Conservation (phyloP, 1,140 invertebrate species). For the Nephila pilipes region DNA sequence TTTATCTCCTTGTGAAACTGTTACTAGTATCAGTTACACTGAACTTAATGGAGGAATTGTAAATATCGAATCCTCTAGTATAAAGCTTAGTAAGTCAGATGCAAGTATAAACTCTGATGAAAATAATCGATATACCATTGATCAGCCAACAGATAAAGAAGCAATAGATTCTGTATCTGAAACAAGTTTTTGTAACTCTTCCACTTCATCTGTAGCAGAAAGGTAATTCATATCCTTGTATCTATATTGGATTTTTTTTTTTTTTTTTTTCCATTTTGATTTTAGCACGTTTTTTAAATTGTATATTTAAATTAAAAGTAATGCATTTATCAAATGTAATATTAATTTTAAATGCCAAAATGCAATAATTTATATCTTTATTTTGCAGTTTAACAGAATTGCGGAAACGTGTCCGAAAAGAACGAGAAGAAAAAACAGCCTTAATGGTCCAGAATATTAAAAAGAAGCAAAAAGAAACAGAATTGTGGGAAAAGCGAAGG, state of each 20-base stretch:
- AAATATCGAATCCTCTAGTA: not conserved
- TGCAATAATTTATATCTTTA: slow-evolving; percentile 58
- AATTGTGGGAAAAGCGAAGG: slow-evolving; percentile 78
- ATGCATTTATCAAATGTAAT: too few relatives aligned
- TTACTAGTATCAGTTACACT: not conserved
- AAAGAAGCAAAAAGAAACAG: slow-evolving; percentile 80
- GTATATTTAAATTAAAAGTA: too few relatives aligned
- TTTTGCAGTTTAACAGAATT: slow-evolving; percentile 77
- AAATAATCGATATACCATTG: not conserved
- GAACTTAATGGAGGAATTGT: slow-evolving; percentile 16
- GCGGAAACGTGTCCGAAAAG: slow-evolving; percentile 80
- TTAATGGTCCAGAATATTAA: slow-evolving; percentile 81
- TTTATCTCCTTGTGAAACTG: not conserved
- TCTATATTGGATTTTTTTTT: too few relatives aligned
- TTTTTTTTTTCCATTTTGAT: too few relatives aligned
- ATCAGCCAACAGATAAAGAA: not conserved
- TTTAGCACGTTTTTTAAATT: too few relatives aligned
- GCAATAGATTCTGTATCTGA: not conserved
- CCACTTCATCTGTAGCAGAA: not conserved
- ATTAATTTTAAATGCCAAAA: too few relatives aligned
- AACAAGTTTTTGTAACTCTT: not conserved
- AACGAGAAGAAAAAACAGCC: slow-evolving; percentile 80
- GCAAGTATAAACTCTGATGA: slow-evolving; percentile 6
- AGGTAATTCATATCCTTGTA: not conserved
- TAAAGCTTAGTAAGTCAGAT: not conserved